Evolutionary conservation across 2,888 invertebrate genomes (phyloP).

Genomic region (Epistrophella euchroma): DNA sequence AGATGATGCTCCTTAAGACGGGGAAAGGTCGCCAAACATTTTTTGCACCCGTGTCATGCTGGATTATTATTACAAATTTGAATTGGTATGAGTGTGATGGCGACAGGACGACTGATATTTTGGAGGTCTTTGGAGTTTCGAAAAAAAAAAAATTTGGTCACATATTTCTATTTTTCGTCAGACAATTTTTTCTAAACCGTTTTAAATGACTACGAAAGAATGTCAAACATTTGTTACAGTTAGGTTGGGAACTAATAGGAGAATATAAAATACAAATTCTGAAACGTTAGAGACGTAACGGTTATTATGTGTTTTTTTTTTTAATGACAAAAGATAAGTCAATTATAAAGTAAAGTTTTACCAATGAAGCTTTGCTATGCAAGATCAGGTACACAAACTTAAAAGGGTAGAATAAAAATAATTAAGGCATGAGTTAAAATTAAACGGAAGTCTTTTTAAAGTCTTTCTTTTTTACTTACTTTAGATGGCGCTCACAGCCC

Average conservation of each 20-base stretch:
- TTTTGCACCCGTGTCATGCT: conserved; percentile 64
- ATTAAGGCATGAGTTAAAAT: no score
- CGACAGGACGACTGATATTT: conserved; percentile 58
- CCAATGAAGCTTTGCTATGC: no score
- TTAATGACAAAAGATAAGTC: no score
- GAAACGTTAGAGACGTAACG: background rate
- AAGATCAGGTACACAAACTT: no score
- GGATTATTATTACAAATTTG: conserved; percentile 47
- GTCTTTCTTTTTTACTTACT: no score
- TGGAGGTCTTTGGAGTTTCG: conserved; percentile 10
- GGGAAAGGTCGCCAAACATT: conserved; percentile 67
- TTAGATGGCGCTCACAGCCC: no score
- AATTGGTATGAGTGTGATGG: conserved; percentile 38
- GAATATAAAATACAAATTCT: background rate
- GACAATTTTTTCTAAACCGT: conserved; percentile 15
- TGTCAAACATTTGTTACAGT: conserved; percentile 59
- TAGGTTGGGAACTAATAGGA: conserved; percentile 2
- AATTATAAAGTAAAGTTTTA: no score
- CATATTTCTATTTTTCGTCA: conserved; percentile 28
- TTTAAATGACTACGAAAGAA: conserved; percentile 35
- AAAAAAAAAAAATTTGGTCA: conserved; percentile 24
- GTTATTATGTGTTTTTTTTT: no score
- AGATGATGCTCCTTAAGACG: conserved; percentile 25
- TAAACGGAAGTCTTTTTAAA: no score
- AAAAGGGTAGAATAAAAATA: no score